Evolutionary conservation across 1,140 invertebrate species (phyloP).

Genomic region (Caenorhabditis brenneri): DNA sequence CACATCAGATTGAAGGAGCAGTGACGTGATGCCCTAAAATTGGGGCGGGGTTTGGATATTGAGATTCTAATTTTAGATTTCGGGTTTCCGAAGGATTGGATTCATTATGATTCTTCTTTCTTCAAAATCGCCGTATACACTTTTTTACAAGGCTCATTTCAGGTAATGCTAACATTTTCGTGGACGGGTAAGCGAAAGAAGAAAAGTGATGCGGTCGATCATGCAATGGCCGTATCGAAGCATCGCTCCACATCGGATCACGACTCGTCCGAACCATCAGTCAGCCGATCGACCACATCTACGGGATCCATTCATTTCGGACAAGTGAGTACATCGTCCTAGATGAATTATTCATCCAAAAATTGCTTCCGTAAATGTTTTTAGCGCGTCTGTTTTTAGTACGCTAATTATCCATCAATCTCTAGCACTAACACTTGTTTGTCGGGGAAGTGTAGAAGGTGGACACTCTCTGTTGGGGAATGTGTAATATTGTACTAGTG

Average conservation of each 20-base stretch:
- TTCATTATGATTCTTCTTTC: too few relatives aligned
- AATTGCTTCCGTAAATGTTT: background rate
- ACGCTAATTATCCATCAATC: background rate
- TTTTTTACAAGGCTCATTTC: background rate
- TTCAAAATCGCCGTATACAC: too few relatives aligned
- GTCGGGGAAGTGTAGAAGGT: background rate
- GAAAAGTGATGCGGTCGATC: slow-evolving; percentile 22
- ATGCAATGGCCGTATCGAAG: slow-evolving; percentile 5
- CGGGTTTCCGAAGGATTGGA: background rate
- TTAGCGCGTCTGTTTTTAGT: background rate
- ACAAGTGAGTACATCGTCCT: slow-evolving; percentile 23
- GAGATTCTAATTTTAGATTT: background rate
- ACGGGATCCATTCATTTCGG: slow-evolving; percentile 27
- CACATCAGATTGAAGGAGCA: background rate
- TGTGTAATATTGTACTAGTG: slow-evolving; percentile 36
- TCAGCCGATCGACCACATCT: slow-evolving; percentile 14
- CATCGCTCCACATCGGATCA: slow-evolving; percentile 13
- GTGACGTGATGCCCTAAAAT: background rate
- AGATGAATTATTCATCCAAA: slow-evolving; percentile 18
- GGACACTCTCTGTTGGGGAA: background rate
- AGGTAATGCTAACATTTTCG: slow-evolving; percentile 38
- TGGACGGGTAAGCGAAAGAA: slow-evolving; percentile 36
- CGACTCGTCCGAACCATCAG: slow-evolving; percentile 26
- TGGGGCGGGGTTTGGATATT: background rate
- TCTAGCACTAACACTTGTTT: background rate